Evolutionary conservation across 2,113 vertebrate species (phyloP).

Genomic region (Taurulus bubalis): DNA sequence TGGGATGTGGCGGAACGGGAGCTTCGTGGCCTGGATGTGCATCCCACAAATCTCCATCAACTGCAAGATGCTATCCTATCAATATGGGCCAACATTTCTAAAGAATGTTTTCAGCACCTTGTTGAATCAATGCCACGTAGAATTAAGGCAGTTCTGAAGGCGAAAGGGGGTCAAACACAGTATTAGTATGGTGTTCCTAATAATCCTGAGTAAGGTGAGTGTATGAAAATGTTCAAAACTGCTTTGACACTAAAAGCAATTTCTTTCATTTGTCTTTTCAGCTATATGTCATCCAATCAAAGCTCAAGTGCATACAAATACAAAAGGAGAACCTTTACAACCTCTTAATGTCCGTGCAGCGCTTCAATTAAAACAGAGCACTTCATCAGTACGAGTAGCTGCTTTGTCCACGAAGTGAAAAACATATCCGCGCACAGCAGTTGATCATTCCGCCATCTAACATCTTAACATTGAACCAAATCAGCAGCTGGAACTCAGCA

Average conservation of each 20-base stretch:
- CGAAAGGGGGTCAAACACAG: no score
- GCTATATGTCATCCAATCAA: constrained; percentile 2
- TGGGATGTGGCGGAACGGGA: no score
- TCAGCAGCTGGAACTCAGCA: constrained; percentile 15
- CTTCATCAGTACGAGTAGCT: constrained; percentile 23
- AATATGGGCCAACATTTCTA: no score
- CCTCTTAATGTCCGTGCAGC: background rate
- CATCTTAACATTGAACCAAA: constrained; percentile 29
- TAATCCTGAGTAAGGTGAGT: no score
- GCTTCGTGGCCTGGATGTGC: no score
- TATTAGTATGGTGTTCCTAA: no score
- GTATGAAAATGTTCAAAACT: constrained; percentile 19
- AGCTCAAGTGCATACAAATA: background rate
- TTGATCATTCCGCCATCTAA: constrained; percentile 20
- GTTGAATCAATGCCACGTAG: no score
- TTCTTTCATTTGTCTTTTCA: background rate
- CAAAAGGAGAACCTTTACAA: background rate
- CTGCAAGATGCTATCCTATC: no score
- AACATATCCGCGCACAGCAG: constrained; percentile 35
- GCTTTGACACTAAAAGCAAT: constrained; percentile 26
- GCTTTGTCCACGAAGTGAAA: background rate
- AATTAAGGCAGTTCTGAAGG: no score
- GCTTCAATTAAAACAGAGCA: constrained; percentile 15
- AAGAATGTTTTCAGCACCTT: no score
- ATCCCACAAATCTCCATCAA: no score